Evolutionary conservation across 2,797 vertebrate species (phyloP), one percentile per base, ranked within the genome.

Genomic region (Alectoris magna): DNA sequence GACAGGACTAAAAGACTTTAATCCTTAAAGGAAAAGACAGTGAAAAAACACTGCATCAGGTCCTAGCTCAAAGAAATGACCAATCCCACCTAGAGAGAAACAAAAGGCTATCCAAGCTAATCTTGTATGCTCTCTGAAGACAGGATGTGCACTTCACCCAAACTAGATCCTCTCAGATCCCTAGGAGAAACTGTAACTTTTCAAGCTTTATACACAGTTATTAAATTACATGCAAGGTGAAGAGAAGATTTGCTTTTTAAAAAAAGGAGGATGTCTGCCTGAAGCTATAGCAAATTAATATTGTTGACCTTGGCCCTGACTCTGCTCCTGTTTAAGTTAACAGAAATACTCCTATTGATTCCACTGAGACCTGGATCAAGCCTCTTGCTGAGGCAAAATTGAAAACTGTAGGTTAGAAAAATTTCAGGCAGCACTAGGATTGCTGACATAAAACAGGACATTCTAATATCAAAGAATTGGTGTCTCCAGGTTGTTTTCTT

Each of bases 251-350:
- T 90, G 17, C 22, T 79, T 44, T 85, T 56, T 41, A 72, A 90
- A 90, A 80, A 90, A 80, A 51, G 41, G n/a, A 91, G 48, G 59
- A 91, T 91, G 43, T 70, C 63, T 84, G 62, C 70, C 71, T 86
- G 60, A 88, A 96, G 73, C 78, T 64, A 85, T 74, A 94, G 43
- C 43, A 90, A 95, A 88, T 90, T 79, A 87, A 27, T 94, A 44
- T 74, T 91, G 84, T 75, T 94, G 94, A 88, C 82, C 71, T 94
- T 94, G 82, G 80, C 78, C 46, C 26, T 86, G 51, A 58, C 72
- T 94, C 71, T 86, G 79, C 60, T 88, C 34, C 69, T 66, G 53
- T 73, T 51, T 89, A 48, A 87, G 55, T 58, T 84, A 77, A 63
- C 34, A 79, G 49, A 90, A 91, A 84, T 80, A 51, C n/a, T 80